These are phyloP conservation scores for Caranx ignobilis DNA, from an alignment of 2,113 vertebrate species.

Conservation along the genomic window DNA sequence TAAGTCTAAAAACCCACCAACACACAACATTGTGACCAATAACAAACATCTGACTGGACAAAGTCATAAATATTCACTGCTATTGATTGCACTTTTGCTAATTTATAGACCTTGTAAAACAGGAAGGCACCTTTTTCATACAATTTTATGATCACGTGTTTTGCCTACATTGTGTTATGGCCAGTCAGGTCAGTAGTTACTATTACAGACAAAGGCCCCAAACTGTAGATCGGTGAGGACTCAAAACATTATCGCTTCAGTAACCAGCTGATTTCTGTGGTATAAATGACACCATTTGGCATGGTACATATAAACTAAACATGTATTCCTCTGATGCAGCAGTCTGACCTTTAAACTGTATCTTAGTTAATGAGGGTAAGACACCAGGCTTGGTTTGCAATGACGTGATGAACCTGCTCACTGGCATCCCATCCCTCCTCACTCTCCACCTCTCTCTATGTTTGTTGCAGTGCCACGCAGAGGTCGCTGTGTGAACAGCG, in stretches of 20 bases:
- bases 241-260: neutral
- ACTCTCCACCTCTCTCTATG: slow-evolving; percentile 2
- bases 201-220: neutral
- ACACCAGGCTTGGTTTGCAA: slow-evolving; percentile 13
- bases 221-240: neutral
- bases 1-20: neutral
- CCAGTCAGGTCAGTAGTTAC: neutral
- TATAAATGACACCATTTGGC: neutral
- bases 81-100: neutral
- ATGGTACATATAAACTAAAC: neutral
- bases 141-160: neutral
- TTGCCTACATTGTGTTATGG: neutral
- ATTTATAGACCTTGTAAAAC: neutral
- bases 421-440: neutral
- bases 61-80: neutral
- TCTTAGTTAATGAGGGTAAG: neutral
- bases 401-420: slow-evolving; percentile 48
- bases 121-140: neutral
- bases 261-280: neutral
- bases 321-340: neutral
- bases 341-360: neutral
- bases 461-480: slow-evolving; percentile 51
- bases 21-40: neutral
- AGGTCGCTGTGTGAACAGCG: slow-evolving; percentile 53
- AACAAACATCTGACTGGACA: neutral